phyloP scores from a whole-genome alignment of 64 coral and sea anemone species.

The Montipora efflorescens region DNA sequence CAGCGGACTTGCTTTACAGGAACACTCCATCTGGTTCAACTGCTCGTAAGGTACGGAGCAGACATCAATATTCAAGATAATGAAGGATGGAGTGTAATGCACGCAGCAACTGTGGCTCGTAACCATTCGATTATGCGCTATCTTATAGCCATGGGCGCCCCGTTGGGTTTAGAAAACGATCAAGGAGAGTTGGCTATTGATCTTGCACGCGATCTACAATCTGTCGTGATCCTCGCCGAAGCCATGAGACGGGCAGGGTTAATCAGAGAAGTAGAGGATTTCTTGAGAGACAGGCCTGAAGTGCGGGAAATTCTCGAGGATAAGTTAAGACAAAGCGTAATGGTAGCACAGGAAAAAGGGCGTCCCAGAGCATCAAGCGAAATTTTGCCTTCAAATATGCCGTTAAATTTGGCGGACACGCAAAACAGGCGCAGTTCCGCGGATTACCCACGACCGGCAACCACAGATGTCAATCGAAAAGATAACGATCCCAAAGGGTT shows the following conservation, averaged over 20 bases:
- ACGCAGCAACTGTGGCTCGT: constrained; percentile 84
- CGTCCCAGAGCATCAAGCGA: constrained; percentile 15
- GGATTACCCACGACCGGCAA: neutral
- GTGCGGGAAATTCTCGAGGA: constrained; percentile 70
- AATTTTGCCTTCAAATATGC: constrained; percentile 18
- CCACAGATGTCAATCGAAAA: neutral
- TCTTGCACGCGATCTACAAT: constrained; percentile 74
- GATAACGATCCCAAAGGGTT: constrained; percentile 22
- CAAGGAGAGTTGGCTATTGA: constrained; percentile 82
- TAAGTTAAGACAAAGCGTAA: constrained; percentile 39
- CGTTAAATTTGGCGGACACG: neutral
- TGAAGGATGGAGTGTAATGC: constrained; percentile 92
- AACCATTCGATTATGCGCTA: constrained; percentile 85
- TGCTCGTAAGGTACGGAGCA: constrained; percentile 81
- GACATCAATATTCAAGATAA: constrained; percentile 90
- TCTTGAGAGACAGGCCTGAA: constrained; percentile 70
- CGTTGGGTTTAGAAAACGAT: constrained; percentile 74
- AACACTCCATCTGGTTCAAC: constrained; percentile 79
- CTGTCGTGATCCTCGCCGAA: constrained; percentile 79
- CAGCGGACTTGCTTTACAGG: constrained; percentile 90
- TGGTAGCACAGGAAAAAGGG: neutral
- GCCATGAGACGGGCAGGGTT: constrained; percentile 74
- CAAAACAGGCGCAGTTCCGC: constrained; percentile 39
- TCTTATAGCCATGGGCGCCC: constrained; percentile 81
- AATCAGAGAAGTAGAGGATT: constrained; percentile 48